Conservation (phyloP, 2,113 vertebrate species). For the Salvelinus alpinus region DNA sequence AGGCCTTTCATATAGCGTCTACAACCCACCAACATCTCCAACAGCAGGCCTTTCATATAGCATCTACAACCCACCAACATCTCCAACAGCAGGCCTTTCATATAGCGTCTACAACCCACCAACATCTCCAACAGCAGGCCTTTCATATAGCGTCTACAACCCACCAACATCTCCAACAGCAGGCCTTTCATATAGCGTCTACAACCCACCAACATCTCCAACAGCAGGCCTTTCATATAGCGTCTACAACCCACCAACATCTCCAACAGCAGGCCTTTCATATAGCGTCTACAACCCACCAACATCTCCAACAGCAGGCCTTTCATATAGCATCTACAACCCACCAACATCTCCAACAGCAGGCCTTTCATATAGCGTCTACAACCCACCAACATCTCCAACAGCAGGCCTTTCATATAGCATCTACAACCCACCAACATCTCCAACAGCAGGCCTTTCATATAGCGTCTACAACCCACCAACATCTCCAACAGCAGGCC, state of each 20-base stretch:
- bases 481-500: not conserved
- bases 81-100: not conserved
- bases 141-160: no score
- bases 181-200: not conserved
- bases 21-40: not conserved
- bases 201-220: not conserved
- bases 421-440: no score
- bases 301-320: not conserved
- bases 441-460: conserved; percentile 3
- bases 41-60: no score
- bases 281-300: not conserved
- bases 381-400: not conserved
- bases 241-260: no score
- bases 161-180: no score
- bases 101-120: not conserved
- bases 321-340: no score
- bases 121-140: not conserved
- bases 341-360: no score
- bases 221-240: no score
- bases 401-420: no score
- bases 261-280: not conserved
- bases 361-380: not conserved
- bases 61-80: no score
- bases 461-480: not conserved
- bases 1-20: not conserved